Conservation (phyloP, 2,888 invertebrate species). For the Acanthacorydalis orientalis region DNA sequence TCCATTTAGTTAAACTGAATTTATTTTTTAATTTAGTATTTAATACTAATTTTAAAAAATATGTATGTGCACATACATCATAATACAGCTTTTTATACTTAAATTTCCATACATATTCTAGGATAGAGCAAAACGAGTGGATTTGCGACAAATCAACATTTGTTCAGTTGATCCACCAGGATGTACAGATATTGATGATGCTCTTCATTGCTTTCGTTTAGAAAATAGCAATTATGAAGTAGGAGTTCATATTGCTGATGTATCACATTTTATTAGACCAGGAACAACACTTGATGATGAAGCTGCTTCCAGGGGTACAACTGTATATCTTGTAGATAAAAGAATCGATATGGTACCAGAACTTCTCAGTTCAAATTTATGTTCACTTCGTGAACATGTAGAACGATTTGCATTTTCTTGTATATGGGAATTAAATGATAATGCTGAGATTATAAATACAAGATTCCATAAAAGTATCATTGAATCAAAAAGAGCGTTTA, state of each 20-base stretch:
- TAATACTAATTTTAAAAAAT: too few relatives aligned
- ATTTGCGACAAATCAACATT: conserved; percentile 69
- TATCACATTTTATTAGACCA: conserved; percentile 90
- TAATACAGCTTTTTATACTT: not conserved
- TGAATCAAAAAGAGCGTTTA: conserved; percentile 78
- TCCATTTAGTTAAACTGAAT: too few relatives aligned
- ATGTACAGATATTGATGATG: conserved; percentile 98
- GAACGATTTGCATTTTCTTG: conserved; percentile 92
- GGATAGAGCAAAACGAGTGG: conserved; percentile 63
- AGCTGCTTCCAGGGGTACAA: conserved; percentile 85
- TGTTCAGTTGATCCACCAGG: conserved; percentile 98
- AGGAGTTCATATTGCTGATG: conserved; percentile 98
- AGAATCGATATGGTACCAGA: conserved; percentile 55
- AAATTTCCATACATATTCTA: conserved; percentile 19
- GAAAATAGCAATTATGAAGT: conserved; percentile 62
- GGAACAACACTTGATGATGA: conserved; percentile 84
- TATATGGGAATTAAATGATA: conserved; percentile 78
- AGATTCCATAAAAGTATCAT: conserved; percentile 89
- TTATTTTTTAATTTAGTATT: too few relatives aligned
- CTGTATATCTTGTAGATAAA: conserved; percentile 89
- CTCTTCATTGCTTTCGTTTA: conserved; percentile 72
- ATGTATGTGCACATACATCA: too few relatives aligned
- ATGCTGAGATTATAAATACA: conserved; percentile 66
- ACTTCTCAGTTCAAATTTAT: conserved; percentile 85
- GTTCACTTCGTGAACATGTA: conserved; percentile 79